Conservation (phyloP, 2,113 vertebrate genomes). For the Megaceryle maxima region DNA sequence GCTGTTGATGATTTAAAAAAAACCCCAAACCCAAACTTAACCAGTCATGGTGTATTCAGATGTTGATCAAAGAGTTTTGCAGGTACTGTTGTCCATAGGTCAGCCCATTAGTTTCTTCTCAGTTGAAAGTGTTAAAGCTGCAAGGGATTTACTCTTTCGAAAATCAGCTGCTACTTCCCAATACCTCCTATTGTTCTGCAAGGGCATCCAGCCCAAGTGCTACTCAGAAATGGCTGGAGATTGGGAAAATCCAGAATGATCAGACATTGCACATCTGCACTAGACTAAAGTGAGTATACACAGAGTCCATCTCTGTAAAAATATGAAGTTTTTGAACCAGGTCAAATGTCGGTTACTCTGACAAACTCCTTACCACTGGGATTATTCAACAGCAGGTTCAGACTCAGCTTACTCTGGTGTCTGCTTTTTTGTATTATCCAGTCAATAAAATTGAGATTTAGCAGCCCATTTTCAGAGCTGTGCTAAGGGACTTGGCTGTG, state of each 20-base stretch:
- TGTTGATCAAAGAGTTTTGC: background rate
- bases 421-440: background rate
- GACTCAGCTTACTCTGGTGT: background rate
- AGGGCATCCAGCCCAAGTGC: background rate
- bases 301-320: background rate
- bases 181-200: background rate
- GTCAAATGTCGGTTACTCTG: background rate
- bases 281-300: background rate
- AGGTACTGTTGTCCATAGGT: background rate
- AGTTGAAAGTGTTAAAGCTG: conserved; percentile 12
- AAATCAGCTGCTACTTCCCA: conserved; percentile 62
- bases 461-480: background rate
- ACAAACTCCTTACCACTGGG: background rate
- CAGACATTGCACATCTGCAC: background rate
- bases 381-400: background rate
- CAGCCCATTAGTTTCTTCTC: conserved; percentile 23
- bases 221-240: conserved; percentile 15
- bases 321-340: background rate
- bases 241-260: background rate
- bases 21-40: background rate
- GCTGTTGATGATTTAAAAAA: background rate
- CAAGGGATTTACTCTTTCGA: conserved; percentile 25
- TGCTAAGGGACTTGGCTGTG: background rate
- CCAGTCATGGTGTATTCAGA: background rate
- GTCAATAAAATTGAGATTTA: background rate